Base-by-base conservation (phyloP, 2,113 vertebrate species). In the Forbesichthys agassizii region DNA sequence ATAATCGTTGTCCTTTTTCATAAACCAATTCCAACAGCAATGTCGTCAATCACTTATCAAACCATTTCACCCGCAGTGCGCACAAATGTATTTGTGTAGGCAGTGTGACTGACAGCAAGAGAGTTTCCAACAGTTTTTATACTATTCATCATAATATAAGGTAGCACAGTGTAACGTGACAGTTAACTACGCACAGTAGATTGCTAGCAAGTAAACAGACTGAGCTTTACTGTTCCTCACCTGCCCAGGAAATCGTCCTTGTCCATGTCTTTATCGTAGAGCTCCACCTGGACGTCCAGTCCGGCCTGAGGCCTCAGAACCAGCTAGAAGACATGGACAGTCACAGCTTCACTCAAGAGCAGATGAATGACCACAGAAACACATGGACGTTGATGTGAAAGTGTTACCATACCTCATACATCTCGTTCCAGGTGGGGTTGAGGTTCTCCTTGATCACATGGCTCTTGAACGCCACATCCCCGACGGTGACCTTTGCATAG, bases 231-330 rank as follows among this genome's bases (percentile, higher is more conserved):
- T 73, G 20, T 11, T 62, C 78, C 86, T 84, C 81, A 96, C 96
- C 95, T 93, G 85, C 96, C 96, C 79, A 97, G 84, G 81, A 95
- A 96, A 78, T 97, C 96, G 67, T 97, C 96, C 79, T 92, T 93
- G 78, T 95, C 94, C 71, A 97, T 84, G 80, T 96, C 96, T 88
- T 96, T 96, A 76, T 96, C 96, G 78, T 90, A 95, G 47, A 96
- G 82, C n/a, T 95, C 94, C 49, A 94, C 84, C 51, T 94, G 92
- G 57, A 96, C 82, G n/a, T 94, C 94, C 73, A 95, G 94, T 63
- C 93, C 95, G 9, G 92, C 83, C 75, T 93, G 70, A 49, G 93
- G 88, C 57, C 75, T 93, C 77, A 96, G 85, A 48, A 96, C 88
- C 64, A 93, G 87, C 95, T 96, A 72, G n/a, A 18, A 9, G 20